These are phyloP conservation scores for Tenthredo livida DNA, from an alignment of 2,888 invertebrate genomes.

Conservation along the genomic window DNA sequence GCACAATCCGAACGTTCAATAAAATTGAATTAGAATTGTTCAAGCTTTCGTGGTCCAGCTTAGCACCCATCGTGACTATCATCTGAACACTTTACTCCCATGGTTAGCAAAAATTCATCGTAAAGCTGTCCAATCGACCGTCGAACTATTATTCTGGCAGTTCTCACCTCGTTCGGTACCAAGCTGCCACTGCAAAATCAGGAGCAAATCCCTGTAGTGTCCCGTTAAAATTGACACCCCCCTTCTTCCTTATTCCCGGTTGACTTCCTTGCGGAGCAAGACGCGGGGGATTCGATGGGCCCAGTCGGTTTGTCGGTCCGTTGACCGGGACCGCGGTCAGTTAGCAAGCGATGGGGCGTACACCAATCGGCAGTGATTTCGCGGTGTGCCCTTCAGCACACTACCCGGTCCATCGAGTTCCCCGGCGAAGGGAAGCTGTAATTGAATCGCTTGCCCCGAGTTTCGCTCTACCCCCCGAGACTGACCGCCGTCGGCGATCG, in stretches of 20 bases:
- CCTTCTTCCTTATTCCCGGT: not conserved
- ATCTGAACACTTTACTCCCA: not conserved
- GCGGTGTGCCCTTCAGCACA: conserved; percentile 42
- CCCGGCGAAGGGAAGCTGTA: conserved; percentile 58
- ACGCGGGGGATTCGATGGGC: conserved; percentile 11
- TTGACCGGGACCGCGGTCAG: conserved; percentile 49
- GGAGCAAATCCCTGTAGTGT: not conserved
- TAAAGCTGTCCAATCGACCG: not conserved
- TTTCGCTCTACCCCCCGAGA: conserved; percentile 57
- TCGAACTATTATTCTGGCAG: not conserved
- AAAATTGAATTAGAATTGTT: not conserved
- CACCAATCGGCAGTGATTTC: conserved; percentile 50
- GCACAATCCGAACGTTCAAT: not conserved
- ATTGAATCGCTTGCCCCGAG: conserved; percentile 66
- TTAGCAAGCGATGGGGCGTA: conserved; percentile 52
- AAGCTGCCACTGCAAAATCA: not conserved
- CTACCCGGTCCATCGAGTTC: conserved; percentile 35
- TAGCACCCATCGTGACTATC: not conserved
- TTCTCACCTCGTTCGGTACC: not conserved
- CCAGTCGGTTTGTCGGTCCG: conserved; percentile 41
- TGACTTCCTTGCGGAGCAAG: conserved; percentile 3
- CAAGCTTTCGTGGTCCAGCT: not conserved
- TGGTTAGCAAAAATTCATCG: not conserved
- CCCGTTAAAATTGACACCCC: conserved; percentile 34
- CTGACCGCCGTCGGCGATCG: conserved; percentile 66